phyloP scores from a whole-genome alignment of 1,140 invertebrate genomes.

The Macrotrachela quadricornifera region DNA sequence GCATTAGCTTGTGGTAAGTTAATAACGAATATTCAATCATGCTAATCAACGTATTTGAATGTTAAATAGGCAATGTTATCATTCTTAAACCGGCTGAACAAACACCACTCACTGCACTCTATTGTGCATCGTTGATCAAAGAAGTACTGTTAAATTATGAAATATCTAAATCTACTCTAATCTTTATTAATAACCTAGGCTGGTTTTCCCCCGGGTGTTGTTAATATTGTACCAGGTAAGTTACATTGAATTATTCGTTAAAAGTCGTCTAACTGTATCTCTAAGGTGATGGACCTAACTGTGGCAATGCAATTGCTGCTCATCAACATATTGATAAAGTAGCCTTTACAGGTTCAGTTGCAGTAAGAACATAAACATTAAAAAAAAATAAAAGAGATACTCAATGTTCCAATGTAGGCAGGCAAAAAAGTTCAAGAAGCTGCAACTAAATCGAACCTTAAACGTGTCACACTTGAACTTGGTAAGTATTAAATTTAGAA shows the following conservation, averaged over 20 bases:
- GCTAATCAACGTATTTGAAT: no score
- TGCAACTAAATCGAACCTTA: conserved; percentile 52
- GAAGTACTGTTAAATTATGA: conserved; percentile 34
- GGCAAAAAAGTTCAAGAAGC: conserved; percentile 53
- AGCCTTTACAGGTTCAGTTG: conserved; percentile 69
- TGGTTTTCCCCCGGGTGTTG: conserved; percentile 18
- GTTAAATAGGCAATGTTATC: conserved; percentile 52
- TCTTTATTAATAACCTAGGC: no score
- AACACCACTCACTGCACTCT: conserved; percentile 65
- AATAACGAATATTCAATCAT: no score
- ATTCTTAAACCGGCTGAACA: conserved; percentile 80
- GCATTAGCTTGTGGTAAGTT: conserved; percentile 46
- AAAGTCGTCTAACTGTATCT: no score
- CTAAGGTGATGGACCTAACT: conserved; percentile 20
- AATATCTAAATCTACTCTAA: no score
- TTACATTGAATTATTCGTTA: no score
- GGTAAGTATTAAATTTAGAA: no score
- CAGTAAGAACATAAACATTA: conserved; percentile 22
- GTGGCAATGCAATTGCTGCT: conserved; percentile 18
- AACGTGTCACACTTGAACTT: conserved; percentile 61
- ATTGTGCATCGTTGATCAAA: conserved; percentile 49
- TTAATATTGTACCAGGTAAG: conserved; percentile 12
- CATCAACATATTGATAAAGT: conserved; percentile 33
- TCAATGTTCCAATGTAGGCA: conserved; percentile 11
- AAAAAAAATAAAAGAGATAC: no score